Evolutionary conservation across 2,888 invertebrate species (phyloP).

Genomic region (Sphaeridia pumilis): DNA sequence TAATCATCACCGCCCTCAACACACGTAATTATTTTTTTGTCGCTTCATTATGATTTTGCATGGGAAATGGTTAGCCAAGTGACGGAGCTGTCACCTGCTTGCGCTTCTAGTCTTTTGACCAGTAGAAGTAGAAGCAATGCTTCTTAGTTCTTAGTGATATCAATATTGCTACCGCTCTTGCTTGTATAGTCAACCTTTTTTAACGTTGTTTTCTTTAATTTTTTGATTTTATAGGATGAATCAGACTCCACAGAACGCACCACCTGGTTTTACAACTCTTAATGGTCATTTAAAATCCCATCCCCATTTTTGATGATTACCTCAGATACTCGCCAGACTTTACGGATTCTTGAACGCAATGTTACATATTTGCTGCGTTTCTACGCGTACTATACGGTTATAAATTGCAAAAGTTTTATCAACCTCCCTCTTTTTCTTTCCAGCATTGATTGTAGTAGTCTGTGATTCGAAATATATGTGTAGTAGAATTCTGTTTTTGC

Average conservation of each 20-base stretch:
- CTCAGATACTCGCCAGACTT: background rate
- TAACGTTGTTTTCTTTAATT: background rate
- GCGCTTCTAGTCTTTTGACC: background rate
- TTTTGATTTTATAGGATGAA: constrained; percentile 5
- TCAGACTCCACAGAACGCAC: constrained; percentile 12
- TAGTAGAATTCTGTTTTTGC: too few species aligned
- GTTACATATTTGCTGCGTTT: too few species aligned
- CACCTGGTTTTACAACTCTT: constrained; percentile 13
- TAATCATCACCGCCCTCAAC: constrained; percentile 14
- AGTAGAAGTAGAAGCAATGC: background rate
- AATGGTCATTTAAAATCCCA: constrained; percentile 15
- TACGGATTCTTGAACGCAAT: background rate
- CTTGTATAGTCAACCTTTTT: too few species aligned
- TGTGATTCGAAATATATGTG: too few species aligned
- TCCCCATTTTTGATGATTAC: constrained; percentile 10
- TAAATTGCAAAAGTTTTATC: too few species aligned
- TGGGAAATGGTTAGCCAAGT: too few species aligned
- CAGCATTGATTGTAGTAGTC: too few species aligned
- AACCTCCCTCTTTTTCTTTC: too few species aligned
- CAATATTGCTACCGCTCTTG: background rate
- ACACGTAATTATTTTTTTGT: constrained; percentile 3
- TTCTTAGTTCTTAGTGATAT: background rate
- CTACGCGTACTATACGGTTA: too few species aligned
- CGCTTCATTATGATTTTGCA: too few species aligned
- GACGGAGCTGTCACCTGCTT: background rate